A percentile compares a stretch with the other conserved stretches of the same genome.
phyloP scores from a whole-genome alignment of 1,140 invertebrate species.

The Phthorimaea operculella region DNA sequence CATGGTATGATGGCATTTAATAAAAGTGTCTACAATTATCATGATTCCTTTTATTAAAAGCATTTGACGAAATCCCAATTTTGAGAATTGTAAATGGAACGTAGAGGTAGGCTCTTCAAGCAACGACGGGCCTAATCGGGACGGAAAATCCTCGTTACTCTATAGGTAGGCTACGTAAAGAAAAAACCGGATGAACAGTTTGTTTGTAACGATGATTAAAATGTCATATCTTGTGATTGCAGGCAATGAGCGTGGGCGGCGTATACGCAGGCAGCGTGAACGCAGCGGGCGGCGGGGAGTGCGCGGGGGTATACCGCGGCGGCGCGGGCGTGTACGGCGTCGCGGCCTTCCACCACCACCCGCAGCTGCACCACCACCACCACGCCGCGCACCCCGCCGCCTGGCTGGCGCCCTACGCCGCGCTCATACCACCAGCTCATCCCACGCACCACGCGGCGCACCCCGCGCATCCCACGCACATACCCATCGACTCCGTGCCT shows the following conservation, averaged over 20 bases:
- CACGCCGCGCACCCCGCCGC: slow-evolving; percentile 45
- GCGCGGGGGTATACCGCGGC: slow-evolving; percentile 51
- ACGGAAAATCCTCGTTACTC: too few species aligned
- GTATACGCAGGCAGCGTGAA: slow-evolving; percentile 47
- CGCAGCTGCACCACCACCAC: slow-evolving; percentile 55
- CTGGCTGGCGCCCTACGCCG: slow-evolving; percentile 58
- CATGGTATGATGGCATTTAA: too few species aligned
- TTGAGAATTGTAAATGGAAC: too few species aligned
- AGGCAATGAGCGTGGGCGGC: slow-evolving; percentile 58
- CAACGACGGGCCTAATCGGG: too few species aligned
- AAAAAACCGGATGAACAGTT: too few species aligned
- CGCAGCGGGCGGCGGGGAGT: slow-evolving; percentile 39
- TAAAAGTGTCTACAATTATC: too few species aligned
- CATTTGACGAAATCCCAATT: too few species aligned
- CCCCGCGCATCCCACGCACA: slow-evolving; percentile 43
- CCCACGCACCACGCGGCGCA: slow-evolving; percentile 51
- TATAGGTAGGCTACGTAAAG: too few species aligned
- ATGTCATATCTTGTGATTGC: slow-evolving; percentile 16
- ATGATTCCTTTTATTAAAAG: too few species aligned
- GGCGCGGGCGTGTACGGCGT: slow-evolving; percentile 49
- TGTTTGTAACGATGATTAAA: too few species aligned
- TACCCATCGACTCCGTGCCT: slow-evolving; percentile 63
- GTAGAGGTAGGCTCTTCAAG: too few species aligned
- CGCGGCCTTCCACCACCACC: slow-evolving; percentile 49
- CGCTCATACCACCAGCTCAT: slow-evolving; percentile 50